Evolutionary conservation across 2,113 vertebrate species (phyloP).

Genomic region (Alosa alosa): DNA sequence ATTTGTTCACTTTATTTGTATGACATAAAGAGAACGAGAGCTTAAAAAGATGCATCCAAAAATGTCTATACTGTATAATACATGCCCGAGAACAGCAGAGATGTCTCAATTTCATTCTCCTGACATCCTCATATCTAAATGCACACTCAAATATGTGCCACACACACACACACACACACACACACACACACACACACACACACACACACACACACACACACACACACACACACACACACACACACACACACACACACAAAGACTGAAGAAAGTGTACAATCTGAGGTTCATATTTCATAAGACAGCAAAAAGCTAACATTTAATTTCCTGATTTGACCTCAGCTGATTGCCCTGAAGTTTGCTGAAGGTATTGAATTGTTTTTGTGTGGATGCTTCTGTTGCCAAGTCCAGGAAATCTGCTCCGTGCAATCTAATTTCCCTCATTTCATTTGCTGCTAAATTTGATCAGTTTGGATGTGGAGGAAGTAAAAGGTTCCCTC

Average conservation of each 20-base stretch:
- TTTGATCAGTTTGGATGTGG: constrained; percentile 26
- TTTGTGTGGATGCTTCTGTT: background rate
- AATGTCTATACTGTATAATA: too few species aligned
- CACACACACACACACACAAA: background rate
- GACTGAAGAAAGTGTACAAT: background rate
- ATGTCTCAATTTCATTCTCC: too few species aligned
- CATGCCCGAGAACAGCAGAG: too few species aligned
- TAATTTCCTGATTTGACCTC: constrained; percentile 18
- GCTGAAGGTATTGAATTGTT: constrained; percentile 20
- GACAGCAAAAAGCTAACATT: background rate
- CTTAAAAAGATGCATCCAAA: too few species aligned
- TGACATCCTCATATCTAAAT: too few species aligned
- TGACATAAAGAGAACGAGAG: too few species aligned
- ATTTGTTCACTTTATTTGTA: too few species aligned
- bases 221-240: background rate
- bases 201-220: background rate
- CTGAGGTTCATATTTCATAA: background rate
- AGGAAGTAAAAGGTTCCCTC: constrained; percentile 16
- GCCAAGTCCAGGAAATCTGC: constrained; percentile 22
- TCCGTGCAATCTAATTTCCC: constrained; percentile 27
- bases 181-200: background rate
- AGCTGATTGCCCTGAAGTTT: constrained; percentile 2
- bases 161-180: constrained; percentile 30
- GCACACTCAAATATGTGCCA: background rate
- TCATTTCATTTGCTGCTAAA: constrained; percentile 38